Conservation (phyloP, 1,140 invertebrate genomes). For the Cydia splendana region DNA sequence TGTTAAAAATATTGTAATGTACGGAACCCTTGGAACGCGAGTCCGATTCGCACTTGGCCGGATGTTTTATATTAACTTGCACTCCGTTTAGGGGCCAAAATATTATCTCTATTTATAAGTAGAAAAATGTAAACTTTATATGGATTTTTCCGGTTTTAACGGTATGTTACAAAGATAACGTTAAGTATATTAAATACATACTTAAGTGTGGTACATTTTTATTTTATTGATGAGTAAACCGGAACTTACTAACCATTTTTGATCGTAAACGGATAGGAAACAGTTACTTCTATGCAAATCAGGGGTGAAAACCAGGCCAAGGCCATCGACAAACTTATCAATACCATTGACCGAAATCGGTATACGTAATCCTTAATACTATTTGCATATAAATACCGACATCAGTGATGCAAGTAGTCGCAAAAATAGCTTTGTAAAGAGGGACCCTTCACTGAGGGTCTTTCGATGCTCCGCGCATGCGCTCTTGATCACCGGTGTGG, state of each 20-base stretch:
- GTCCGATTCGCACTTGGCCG: too few relatives aligned
- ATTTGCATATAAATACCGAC: neutral
- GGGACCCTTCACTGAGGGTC: neutral
- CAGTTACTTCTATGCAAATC: neutral
- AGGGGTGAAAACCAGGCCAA: constrained; percentile 11
- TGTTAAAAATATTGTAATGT: too few relatives aligned
- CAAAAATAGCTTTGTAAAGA: constrained; percentile 5
- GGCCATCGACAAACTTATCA: neutral
- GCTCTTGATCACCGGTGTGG: neutral
- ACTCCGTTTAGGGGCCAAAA: too few relatives aligned
- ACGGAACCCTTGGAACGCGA: too few relatives aligned
- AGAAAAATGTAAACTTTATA: too few relatives aligned
- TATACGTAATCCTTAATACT: neutral
- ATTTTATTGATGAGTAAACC: too few relatives aligned
- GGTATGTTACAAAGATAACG: too few relatives aligned
- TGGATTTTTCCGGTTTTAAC: too few relatives aligned
- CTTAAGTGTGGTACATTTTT: too few relatives aligned
- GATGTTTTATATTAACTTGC: too few relatives aligned
- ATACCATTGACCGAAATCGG: neutral
- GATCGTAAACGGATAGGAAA: neutral
- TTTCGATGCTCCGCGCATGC: constrained; percentile 12
- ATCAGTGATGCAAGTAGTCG: neutral
- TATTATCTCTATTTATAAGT: too few relatives aligned
- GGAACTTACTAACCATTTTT: neutral
- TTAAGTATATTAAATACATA: too few relatives aligned